Evolutionary conservation across 2,888 invertebrate genomes (phyloP), one percentile per base, ranked within the genome.

Genomic region (Cenopis cana): DNA sequence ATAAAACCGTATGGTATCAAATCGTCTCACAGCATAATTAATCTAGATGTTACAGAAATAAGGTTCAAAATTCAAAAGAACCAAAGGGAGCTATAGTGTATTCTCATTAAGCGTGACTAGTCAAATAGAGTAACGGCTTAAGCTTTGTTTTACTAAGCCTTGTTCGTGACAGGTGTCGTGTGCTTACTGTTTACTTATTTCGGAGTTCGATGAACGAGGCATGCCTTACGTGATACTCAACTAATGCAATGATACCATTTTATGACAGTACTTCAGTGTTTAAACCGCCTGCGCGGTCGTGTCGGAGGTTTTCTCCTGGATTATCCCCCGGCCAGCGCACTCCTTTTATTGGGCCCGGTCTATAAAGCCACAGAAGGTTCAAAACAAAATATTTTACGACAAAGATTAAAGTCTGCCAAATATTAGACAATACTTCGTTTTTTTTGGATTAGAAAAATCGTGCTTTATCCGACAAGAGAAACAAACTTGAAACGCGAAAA

Each of bases 71-170:
- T 64, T 38, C 62, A 52, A 12, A 52, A 38, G 36, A 5, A 20
- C 4, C 5, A 14, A 38, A 38, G 17, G 14, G 11, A 20, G n/a
- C 20, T 24, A 54, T 54, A 24, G 20, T 24, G n/a, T 54, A 14
- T 29, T 29, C 24, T 20, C 33, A 33, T 54, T 36, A 38, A 41
- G 9, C 29, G 12, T 46, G 6, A 24, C 14, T 65, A 55, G 18
- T 3, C 29, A 67, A 60, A 71, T 54, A 29, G 66, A 67, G 14
- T 71, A 71, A 71, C 70, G 70, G 70, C 14, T 36, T n/a, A 6
- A 12, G 46, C 71, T 67, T 70, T 71, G 71, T 71, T 71, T 66
- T 66, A 60, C 60, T 55, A 66, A 71, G 52, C 33, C 70, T 66
- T 69, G 69, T 65, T 59, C 59, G 57, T 69, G 69, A 46, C 57